Percentiles rank a stretch among this genome's conserved stretches.
phyloP scores from a whole-genome alignment of 2,888 invertebrate species.

The Polymixis flavicincta region DNA sequence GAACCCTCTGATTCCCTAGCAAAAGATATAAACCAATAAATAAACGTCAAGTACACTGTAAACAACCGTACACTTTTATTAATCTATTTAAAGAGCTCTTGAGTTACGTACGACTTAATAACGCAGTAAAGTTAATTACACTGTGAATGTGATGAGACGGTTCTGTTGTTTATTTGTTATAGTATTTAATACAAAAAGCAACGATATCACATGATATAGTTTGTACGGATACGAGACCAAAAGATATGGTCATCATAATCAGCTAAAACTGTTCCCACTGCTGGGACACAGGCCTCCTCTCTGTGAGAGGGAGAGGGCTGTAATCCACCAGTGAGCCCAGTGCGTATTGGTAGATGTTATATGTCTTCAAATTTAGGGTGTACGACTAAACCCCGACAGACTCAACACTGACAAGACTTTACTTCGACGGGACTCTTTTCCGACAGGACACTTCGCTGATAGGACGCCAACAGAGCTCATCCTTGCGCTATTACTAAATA shows the following conservation, averaged over 20 bases:
- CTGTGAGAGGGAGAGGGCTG: too few species aligned
- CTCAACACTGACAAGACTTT: too few species aligned
- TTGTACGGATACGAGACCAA: neutral
- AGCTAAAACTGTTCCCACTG: too few species aligned
- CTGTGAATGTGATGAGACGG: constrained; percentile 16
- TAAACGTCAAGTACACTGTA: constrained; percentile 17
- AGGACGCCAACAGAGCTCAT: too few species aligned
- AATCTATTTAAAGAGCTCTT: constrained; percentile 9
- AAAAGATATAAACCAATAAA: constrained; percentile 28
- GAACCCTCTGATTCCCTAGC: neutral
- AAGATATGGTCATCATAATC: neutral
- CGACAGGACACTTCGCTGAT: too few species aligned
- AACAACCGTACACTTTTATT: constrained; percentile 20
- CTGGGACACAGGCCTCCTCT: too few species aligned
- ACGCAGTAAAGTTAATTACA: constrained; percentile 28
- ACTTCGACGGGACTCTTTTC: too few species aligned
- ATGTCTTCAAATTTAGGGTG: too few species aligned
- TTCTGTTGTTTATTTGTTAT: neutral
- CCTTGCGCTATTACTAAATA: too few species aligned
- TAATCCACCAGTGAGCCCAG: too few species aligned
- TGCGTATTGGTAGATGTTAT: too few species aligned
- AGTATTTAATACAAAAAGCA: neutral
- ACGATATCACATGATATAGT: neutral
- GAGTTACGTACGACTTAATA: constrained; percentile 4
- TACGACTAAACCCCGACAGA: too few species aligned